Evolutionary conservation across 2,113 vertebrate genomes (phyloP), one percentile per base, ranked within the genome.

Genomic region (Perognathus longimembris): DNA sequence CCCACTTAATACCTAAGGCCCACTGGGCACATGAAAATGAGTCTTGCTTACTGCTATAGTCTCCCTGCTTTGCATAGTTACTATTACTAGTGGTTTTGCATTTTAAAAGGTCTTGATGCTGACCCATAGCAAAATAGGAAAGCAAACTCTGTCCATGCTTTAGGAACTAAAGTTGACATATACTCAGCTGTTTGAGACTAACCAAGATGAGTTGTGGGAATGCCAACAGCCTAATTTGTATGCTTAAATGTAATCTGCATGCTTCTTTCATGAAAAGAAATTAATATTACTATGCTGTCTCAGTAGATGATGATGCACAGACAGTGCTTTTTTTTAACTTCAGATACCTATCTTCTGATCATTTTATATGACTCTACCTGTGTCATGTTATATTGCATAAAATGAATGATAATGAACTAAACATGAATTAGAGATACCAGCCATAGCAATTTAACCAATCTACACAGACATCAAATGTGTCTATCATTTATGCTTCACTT

Each of bases 401-500:
- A 93, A 38, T n/a, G 70, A 84, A 17, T 95, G 80, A 93, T 70
- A 93, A 81, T 88, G 70, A 97, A 93, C 63, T 75, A 59, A 92
- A 34, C 92, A 96, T 96, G 95, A 96, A 95, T 96, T 97, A 92
- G 85, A 79, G 82, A 94, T 78, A 66, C 18, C 90, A 96, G 88
- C 92, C 81, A 93, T 88, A 42, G 18, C 74, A 59, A 93, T 95
- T 91, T 95, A 95, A 80, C 87, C 82, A 40, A 95, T 83, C 77
- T 59, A 4, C 67, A 61, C 79, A 94, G 81, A 88, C 30, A 61
- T 87, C 92, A 66, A 84, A 32, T 66, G 85, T 77, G 59, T 90
- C 32, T 79, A 69, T 94, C 85, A 85, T 95, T 87, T 88, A 83
- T 93, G 40, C 50, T 91, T 95, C 93, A 85, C 83, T 95, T 95